Base-by-base conservation (phyloP, 64 coral and sea anemone genomes). In the Hydrozoanthus tunicans region DNA sequence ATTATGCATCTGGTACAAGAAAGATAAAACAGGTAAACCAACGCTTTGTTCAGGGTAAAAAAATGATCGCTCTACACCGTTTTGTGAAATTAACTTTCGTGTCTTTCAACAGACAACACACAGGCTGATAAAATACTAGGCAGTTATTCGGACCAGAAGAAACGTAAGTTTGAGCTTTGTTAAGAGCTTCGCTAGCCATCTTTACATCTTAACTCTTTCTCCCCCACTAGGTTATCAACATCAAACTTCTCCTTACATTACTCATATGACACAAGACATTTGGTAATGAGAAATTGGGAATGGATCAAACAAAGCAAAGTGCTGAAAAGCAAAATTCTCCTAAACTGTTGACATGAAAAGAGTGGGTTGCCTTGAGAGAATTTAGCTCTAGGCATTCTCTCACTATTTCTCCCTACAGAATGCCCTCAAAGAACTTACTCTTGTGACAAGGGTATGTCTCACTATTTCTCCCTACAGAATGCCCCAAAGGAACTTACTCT, bases 401-500 rank as follows among this genome's bases (percentile, higher is more conserved):
- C 70, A 73, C 70, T 75, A 43, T 78, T 10, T 23, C 7, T 92
- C 56, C 11, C 1, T 91, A 27, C 58, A 95, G 94, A 52, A 71
- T 95, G 94, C 15, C 83, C 94, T 13, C 64, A 77, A 65, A 81
- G 78, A 63, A 92, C 32, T 43, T 43, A 43, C 32, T 43, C 32
- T 1, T 43, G 32, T 43, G 20, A 20, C 20, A 20, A 20, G 20
- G 20, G 20, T 72, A 7, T 32, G 3, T 14, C 69, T 7, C 69
- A 72, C 69, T 75, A 20, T 78, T 10, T 20, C 7, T 92, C 56
- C 10, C 1, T 91, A 27, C 58, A 95, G 94, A 52, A 71, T 95
- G 94, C 15, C 83, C 94, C 12, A 75, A 77, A 64, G 89, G 77
- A 63, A 91, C 77, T 1, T 95, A 85, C 70, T 89, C 94, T 0